Conservation (phyloP, 2,113 vertebrate genomes). For the Chaenocephalus aceratus region DNA sequence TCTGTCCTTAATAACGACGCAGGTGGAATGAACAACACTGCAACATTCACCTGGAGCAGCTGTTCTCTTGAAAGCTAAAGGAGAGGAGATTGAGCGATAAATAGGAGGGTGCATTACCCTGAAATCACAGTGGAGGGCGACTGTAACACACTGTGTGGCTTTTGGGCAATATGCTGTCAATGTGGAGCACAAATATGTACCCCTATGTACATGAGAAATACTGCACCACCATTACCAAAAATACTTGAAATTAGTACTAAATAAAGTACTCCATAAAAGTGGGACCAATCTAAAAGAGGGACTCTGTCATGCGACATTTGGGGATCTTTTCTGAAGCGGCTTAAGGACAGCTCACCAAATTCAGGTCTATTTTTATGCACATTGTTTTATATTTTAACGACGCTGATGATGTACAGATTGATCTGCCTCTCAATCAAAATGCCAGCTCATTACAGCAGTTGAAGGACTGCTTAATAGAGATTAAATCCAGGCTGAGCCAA, state of each 20-base stretch:
- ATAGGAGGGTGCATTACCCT: slow-evolving; percentile 50
- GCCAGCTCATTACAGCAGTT: no score
- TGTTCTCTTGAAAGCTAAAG: background rate
- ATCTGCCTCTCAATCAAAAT: no score
- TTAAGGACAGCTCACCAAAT: background rate
- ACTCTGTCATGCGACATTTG: background rate
- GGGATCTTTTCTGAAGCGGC: background rate
- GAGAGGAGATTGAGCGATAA: background rate
- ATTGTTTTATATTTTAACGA: background rate
- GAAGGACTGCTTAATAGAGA: no score
- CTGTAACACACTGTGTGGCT: slow-evolving; percentile 30
- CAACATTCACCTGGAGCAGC: background rate
- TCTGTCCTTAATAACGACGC: background rate
- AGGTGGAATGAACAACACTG: background rate
- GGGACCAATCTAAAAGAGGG: background rate
- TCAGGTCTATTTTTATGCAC: background rate
- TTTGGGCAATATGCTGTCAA: background rate
- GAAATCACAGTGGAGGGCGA: slow-evolving; percentile 63
- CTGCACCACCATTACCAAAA: no score
- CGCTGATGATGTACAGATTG: no score
- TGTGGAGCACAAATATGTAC: background rate
- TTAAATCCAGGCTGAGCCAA: no score
- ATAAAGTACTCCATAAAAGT: background rate
- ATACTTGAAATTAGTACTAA: background rate
- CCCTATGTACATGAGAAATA: background rate